Base-by-base conservation (phyloP, 2,888 invertebrate genomes). In the Camponotus fellah region DNA sequence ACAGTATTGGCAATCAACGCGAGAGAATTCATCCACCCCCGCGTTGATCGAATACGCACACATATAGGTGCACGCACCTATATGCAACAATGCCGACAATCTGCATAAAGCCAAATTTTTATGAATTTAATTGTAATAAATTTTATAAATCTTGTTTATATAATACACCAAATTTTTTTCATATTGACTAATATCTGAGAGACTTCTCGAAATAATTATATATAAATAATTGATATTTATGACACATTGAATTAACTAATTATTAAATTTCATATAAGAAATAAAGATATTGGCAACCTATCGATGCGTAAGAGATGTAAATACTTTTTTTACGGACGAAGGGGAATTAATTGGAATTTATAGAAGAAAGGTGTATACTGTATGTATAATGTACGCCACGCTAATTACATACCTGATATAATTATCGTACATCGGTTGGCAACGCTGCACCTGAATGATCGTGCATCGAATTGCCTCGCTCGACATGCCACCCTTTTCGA, bases 391-490 rank as follows among this genome's bases (percentile, higher is more conserved):
- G 40, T 21, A 12, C 10, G 21, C 17, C 17, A 2, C 49, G 17
- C 17, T 2, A 49, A 68, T 77, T 32, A 49, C 17, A 21, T 37
- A 17, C 26, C 17, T 2, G 69, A 58, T 46, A 21, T 14, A 49
- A 46, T 79, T 79, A 69, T 21, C 43, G 17, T 40, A 68, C 53
- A n/a, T 34, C n/a, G 53, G 40, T 79, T 69, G 32, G 56, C 43
- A 91, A 91, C 89, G 88, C 90, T 84, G 87, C 91, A 91, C 91
- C 90, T 89, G 92, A 92, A 84, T 83, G 91, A 91, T 89, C 53
- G 21, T 91, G 91, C 91, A 88, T 88, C 86, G 88, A 91, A 89
- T 90, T 87, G 84, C 79, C 68, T 83, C 84, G 83, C 83, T 85
- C 87, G 86, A 82, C 84, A 82, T 84, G 66, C 62, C 84, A 82